Conservation (phyloP, 2,797 vertebrate species). For the Chloroceryle inda region DNA sequence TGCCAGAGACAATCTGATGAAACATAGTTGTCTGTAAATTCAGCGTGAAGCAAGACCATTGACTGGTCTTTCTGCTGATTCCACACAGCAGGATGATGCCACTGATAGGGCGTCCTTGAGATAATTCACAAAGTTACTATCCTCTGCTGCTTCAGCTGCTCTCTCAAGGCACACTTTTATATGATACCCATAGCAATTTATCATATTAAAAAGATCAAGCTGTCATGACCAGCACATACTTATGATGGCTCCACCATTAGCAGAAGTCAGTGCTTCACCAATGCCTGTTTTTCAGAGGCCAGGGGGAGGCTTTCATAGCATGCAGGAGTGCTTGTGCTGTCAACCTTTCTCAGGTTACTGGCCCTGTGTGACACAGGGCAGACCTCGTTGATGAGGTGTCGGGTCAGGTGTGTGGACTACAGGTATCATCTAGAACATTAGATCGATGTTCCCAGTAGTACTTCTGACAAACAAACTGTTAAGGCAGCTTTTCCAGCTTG, state of each 20-base stretch:
- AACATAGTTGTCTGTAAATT: background rate
- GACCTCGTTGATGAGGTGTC: background rate
- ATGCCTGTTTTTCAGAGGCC: background rate
- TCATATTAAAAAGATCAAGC: background rate
- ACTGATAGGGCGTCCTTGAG: background rate
- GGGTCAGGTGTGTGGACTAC: background rate
- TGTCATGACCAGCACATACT: background rate
- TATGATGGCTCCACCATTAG: background rate
- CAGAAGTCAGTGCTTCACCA: background rate
- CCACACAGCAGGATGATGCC: background rate
- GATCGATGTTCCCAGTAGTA: background rate
- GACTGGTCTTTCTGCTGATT: background rate
- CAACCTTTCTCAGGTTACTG: background rate
- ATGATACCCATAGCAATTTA: background rate
- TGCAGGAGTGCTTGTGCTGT: background rate
- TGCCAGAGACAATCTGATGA: background rate
- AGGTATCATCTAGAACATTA: background rate
- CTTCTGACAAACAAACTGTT: background rate
- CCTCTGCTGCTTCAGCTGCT: background rate
- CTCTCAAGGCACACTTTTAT: background rate
- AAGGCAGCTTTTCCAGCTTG: background rate
- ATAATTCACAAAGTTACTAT: background rate
- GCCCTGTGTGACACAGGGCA: background rate
- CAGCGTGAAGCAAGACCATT: background rate
- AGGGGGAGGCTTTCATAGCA: rapidly evolving